phyloP scores from a whole-genome alignment of 2,888 invertebrate species.

The Rhagium mordax region DNA sequence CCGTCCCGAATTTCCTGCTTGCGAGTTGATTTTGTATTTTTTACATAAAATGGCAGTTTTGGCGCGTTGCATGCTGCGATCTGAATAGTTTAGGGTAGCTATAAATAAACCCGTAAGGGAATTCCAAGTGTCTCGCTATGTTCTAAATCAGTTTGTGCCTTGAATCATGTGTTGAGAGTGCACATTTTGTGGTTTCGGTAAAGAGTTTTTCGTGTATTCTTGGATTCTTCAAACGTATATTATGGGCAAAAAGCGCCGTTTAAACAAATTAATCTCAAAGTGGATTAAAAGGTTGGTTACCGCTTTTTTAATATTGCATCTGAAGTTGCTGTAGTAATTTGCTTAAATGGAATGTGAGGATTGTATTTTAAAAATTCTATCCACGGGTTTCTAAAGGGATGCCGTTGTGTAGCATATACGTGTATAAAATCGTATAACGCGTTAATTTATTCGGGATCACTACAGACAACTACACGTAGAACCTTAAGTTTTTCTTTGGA shows the following conservation, averaged over 20 bases:
- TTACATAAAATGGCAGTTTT: slow-evolving; percentile 32
- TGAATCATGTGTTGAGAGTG: slow-evolving; percentile 36
- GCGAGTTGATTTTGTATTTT: neutral
- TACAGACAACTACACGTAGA: too few relatives aligned
- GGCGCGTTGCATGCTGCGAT: slow-evolving; percentile 32
- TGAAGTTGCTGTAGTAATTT: neutral
- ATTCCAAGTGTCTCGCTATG: slow-evolving; percentile 53
- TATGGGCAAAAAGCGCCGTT: slow-evolving; percentile 67
- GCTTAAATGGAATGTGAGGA: neutral
- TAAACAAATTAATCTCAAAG: slow-evolving; percentile 67
- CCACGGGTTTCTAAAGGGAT: neutral
- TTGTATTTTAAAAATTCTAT: neutral
- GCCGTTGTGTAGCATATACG: neutral
- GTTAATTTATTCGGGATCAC: neutral
- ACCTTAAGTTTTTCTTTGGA: neutral
- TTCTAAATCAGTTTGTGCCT: slow-evolving; percentile 48
- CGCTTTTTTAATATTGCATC: neutral
- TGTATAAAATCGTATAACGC: neutral
- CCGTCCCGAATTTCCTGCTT: neutral
- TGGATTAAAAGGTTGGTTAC: slow-evolving; percentile 68
- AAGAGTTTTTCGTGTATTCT: slow-evolving; percentile 33
- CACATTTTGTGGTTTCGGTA: slow-evolving; percentile 31
- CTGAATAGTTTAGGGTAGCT: slow-evolving; percentile 56
- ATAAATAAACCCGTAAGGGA: slow-evolving; percentile 59
- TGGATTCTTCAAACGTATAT: slow-evolving; percentile 22